These are phyloP conservation scores for Cervus canadensis DNA, from an alignment of 2,113 vertebrate species.

Conservation along the genomic window DNA sequence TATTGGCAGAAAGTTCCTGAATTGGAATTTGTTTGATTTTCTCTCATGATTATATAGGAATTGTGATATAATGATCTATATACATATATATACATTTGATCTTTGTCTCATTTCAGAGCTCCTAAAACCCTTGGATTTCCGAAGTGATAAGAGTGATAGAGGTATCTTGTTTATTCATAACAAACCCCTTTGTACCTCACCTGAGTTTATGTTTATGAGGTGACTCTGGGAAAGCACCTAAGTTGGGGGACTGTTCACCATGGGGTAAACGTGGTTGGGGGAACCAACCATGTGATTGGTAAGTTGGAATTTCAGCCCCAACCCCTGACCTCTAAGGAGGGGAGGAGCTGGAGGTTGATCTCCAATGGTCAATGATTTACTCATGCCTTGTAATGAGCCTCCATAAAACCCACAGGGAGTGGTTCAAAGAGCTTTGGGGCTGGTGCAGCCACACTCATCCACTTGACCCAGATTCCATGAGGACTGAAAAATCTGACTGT, in stretches of 20 bases:
- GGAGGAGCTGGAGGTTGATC: background rate
- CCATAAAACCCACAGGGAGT: background rate
- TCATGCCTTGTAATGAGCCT: background rate
- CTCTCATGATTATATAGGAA: background rate
- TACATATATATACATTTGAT: background rate
- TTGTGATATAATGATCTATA: background rate
- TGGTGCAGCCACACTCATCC: background rate
- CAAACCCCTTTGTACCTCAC: background rate
- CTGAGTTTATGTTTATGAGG: background rate
- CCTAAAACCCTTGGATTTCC: background rate
- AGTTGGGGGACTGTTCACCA: background rate
- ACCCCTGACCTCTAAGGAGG: background rate
- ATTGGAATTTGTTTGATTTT: background rate
- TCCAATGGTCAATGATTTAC: background rate
- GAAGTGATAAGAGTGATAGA: background rate
- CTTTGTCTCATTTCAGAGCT: background rate
- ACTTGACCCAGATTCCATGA: background rate
- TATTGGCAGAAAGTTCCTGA: background rate
- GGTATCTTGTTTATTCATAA: background rate
- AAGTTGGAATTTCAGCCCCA: background rate
- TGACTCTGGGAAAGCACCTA: background rate
- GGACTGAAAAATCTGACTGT: background rate
- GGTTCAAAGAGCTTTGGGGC: background rate
- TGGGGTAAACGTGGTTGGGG: too few species aligned
- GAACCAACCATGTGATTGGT: background rate